phyloP scores from a whole-genome alignment of 1,140 invertebrate genomes.

The Diachasmimorpha longicaudata region DNA sequence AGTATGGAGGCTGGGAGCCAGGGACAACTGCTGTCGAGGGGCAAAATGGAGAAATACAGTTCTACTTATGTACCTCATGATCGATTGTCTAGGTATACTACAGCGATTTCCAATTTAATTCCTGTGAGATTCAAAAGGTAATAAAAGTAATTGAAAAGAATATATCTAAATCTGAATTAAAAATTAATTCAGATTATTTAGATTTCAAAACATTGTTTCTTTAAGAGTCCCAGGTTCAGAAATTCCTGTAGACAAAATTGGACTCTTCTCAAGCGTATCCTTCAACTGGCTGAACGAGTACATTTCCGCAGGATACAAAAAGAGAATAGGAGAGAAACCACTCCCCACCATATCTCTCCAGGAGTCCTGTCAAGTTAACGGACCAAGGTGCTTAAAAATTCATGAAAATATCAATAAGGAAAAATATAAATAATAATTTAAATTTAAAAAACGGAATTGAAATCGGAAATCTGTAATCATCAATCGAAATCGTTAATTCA shows the following conservation, averaged over 20 bases:
- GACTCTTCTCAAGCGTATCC: constrained; percentile 37
- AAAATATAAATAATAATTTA: too few relatives aligned
- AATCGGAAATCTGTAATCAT: not conserved
- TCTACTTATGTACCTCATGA: constrained; percentile 42
- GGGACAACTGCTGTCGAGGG: constrained; percentile 22
- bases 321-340: constrained; percentile 35
- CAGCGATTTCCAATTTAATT: constrained; percentile 33
- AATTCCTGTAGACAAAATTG: constrained; percentile 40
- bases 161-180: too few relatives aligned
- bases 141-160: not conserved
- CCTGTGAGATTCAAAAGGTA: constrained; percentile 39
- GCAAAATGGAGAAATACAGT: constrained; percentile 29
- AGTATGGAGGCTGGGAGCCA: constrained; percentile 28
- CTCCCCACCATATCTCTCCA: constrained; percentile 32
- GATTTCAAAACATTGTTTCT: not conserved
- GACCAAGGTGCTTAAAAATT: constrained; percentile 35
- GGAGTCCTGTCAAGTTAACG: constrained; percentile 40
- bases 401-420: too few relatives aligned
- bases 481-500: not conserved
- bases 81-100: constrained; percentile 39
- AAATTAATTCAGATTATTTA: too few relatives aligned
- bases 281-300: constrained; percentile 41
- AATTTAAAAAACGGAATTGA: not conserved
- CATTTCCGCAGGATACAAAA: constrained; percentile 34
- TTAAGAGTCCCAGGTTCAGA: constrained; percentile 36